These are phyloP conservation scores for Labroides dimidiatus DNA, from an alignment of 2,797 vertebrate genomes.

Conservation along the genomic window DNA sequence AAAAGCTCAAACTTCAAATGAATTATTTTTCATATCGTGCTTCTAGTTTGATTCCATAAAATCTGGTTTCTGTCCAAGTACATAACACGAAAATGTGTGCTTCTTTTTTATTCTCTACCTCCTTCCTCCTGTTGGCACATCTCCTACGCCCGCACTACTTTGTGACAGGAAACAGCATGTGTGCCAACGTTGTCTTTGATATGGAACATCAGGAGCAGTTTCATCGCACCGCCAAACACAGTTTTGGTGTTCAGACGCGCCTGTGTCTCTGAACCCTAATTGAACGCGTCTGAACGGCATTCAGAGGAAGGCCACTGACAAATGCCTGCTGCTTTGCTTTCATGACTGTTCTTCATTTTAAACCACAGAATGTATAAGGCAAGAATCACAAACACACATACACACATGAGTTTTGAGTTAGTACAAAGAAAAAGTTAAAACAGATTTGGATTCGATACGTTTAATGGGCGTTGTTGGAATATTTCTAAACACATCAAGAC, in stretches of 20 bases:
- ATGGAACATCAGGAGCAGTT: conserved; percentile 65
- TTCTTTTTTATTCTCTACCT: conserved; percentile 15
- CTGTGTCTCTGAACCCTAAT: not conserved
- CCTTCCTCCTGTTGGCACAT: conserved; percentile 36
- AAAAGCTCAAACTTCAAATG: conserved; percentile 3
- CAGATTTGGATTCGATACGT: not conserved
- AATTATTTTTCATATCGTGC: not conserved
- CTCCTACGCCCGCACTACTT: conserved; percentile 41
- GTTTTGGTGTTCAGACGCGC: conserved; percentile 6
- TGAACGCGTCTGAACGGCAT: conserved; percentile 41
- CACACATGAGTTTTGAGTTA: not conserved
- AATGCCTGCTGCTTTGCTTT: conserved; percentile 33
- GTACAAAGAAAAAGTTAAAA: conserved; percentile 8
- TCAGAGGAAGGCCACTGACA: conserved; percentile 62
- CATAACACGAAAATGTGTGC: conserved; percentile 22
- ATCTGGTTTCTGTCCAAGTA: conserved; percentile 16
- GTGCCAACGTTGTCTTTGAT: conserved; percentile 68
- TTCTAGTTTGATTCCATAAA: not conserved
- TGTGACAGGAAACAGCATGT: conserved; percentile 66
- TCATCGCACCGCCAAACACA: conserved; percentile 48
- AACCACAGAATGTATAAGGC: not conserved
- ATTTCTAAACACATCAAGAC: not conserved
- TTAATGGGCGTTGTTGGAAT: conserved; percentile 7
- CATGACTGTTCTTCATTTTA: conserved; percentile 25
- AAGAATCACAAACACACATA: not conserved